phyloP scores from a whole-genome alignment of 2,888 invertebrate genomes.

The Yponomeuta malinellus region DNA sequence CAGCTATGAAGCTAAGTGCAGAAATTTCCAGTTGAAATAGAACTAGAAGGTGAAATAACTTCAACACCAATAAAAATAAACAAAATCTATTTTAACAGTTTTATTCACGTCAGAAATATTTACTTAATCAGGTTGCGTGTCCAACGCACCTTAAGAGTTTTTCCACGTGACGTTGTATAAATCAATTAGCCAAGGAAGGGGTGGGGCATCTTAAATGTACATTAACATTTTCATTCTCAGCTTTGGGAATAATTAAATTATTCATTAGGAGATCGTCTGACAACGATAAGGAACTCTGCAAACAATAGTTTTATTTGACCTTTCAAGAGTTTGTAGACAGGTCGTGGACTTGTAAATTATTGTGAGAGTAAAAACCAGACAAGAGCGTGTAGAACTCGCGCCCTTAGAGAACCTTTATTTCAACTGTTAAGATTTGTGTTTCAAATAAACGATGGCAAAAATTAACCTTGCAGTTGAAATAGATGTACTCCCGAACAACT shows the following conservation, averaged over 20 bases:
- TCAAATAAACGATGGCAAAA: no score
- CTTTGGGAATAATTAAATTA: not conserved
- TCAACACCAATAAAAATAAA: not conserved
- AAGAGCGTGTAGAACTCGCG: no score
- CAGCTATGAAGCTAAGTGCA: no score
- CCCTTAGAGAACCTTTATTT: no score
- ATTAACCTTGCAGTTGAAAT: no score
- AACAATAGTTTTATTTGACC: not conserved
- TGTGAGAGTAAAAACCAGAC: no score
- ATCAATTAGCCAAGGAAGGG: conserved; percentile 43
- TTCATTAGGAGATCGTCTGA: not conserved
- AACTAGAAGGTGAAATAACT: not conserved
- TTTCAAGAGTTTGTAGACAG: not conserved
- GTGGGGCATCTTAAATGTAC: conserved; percentile 17
- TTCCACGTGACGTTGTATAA: conserved; percentile 40
- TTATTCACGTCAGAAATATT: not conserved
- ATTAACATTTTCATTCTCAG: conserved; percentile 5
- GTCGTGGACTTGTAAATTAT: not conserved
- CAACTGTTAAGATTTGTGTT: no score
- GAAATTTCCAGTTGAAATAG: no score
- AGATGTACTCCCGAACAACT: no score
- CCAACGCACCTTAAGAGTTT: conserved; percentile 33
- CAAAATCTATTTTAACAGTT: not conserved
- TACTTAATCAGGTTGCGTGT: conserved; percentile 36
- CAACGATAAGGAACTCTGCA: not conserved